Percentiles rank a stretch among this genome's conserved stretches.
Conservation (phyloP, 2,888 invertebrate species). For the Zaprionus obscuricornis region DNA sequence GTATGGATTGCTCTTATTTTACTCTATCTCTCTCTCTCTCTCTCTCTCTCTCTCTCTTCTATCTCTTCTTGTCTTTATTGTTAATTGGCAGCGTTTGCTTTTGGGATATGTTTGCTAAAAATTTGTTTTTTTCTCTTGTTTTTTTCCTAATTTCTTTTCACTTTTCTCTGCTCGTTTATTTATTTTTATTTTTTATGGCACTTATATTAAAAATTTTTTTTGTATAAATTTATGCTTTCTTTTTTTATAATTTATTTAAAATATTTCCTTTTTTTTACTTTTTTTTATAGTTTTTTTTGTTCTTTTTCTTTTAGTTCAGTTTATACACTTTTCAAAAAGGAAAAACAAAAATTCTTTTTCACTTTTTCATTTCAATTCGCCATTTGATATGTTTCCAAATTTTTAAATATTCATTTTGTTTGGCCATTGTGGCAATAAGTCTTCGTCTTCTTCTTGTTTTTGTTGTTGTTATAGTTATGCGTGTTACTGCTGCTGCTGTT, state of each 20-base stretch:
- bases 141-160: slow-evolving; percentile 13
- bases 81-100: slow-evolving; percentile 65
- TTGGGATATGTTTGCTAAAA: slow-evolving; percentile 50
- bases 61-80: slow-evolving; percentile 9
- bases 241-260: slow-evolving; percentile 13
- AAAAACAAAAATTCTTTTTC: no score
- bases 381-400: slow-evolving; percentile 93
- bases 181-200: slow-evolving; percentile 46
- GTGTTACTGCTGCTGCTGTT: slow-evolving; percentile 39
- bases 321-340: slow-evolving; percentile 20
- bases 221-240: slow-evolving; percentile 12
- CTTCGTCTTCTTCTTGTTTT: slow-evolving; percentile 1
- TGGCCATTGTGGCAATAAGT: slow-evolving; percentile 64
- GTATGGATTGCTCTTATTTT: slow-evolving; percentile 14
- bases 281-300: slow-evolving; percentile 2
- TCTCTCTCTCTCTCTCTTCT: no score
- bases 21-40: not conserved
- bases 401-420: slow-evolving; percentile 84
- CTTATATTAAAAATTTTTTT: slow-evolving; percentile 32
- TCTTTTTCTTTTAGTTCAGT: slow-evolving; percentile 15
- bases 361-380: slow-evolving; percentile 83
- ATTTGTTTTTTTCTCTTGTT: slow-evolving; percentile 1
- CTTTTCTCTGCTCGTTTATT: slow-evolving; percentile 9
- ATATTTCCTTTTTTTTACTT: slow-evolving; percentile 20
- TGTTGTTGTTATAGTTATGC: no score